Conservation (phyloP, 92 coral and sea anemone genomes). For the Heteractis magnifica region DNA sequence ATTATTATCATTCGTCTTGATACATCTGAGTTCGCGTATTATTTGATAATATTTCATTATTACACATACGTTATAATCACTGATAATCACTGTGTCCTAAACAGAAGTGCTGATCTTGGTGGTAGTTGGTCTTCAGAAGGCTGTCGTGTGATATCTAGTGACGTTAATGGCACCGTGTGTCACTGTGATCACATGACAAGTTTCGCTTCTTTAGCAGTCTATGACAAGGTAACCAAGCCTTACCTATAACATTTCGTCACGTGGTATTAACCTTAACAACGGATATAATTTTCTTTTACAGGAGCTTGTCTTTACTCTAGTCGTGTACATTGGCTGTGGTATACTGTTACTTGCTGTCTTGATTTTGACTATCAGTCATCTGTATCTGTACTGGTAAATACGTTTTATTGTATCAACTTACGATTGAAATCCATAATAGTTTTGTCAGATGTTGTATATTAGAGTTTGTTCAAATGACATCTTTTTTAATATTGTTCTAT, state of each 20-base stretch:
- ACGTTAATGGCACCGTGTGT: slow-evolving; percentile 67
- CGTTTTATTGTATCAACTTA: background rate
- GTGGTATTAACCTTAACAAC: background rate
- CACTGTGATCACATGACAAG: slow-evolving; percentile 91
- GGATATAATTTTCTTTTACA: slow-evolving; percentile 27
- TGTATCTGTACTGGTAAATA: slow-evolving; percentile 73
- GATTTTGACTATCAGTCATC: slow-evolving; percentile 65
- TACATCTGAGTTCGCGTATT: no score
- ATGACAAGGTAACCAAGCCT: slow-evolving; percentile 65
- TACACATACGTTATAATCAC: no score
- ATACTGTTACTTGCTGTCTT: slow-evolving; percentile 65
- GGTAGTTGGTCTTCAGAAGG: slow-evolving; percentile 94
- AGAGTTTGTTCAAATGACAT: no score
- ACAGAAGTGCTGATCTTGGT: slow-evolving; percentile 60
- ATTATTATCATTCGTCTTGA: background rate
- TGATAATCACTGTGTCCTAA: background rate
- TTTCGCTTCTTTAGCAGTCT: slow-evolving; percentile 75
- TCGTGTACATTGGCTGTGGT: slow-evolving; percentile 79
- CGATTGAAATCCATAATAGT: no score
- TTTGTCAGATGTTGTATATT: no score
- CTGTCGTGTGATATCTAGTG: slow-evolving; percentile 64
- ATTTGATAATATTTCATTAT: no score
- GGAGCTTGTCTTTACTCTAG: slow-evolving; percentile 67
- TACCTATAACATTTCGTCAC: no score
- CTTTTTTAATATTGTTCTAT: no score